Percentiles rank a stretch among this genome's conserved stretches.
phyloP scores from a whole-genome alignment of 1,140 invertebrate species.

The Plectrocnemia conspersa region DNA sequence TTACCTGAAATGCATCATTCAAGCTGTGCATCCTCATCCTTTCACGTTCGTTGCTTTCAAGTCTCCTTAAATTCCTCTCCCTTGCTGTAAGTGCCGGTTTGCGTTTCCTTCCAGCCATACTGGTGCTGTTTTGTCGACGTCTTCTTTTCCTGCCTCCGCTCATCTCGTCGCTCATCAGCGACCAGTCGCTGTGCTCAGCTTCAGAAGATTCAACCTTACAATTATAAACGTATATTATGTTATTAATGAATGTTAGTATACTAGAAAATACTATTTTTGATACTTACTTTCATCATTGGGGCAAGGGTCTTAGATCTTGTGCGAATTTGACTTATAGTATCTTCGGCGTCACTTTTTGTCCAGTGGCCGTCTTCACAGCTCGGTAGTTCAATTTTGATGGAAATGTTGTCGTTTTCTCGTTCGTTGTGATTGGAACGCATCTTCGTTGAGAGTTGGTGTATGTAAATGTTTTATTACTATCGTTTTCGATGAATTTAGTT shows the following conservation, averaged over 20 bases:
- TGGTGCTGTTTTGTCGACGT: constrained; percentile 36
- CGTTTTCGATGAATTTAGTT: no score
- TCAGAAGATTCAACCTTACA: constrained; percentile 16
- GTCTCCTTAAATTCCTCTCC: constrained; percentile 72
- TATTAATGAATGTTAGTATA: no score
- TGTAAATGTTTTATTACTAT: constrained; percentile 1
- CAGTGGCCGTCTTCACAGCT: constrained; percentile 25
- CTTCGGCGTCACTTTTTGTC: constrained; percentile 25
- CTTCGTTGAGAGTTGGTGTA: background rate
- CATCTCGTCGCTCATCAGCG: constrained; percentile 26
- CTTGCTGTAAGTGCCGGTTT: constrained; percentile 69
- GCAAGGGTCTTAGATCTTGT: constrained; percentile 22
- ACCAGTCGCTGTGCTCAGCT: constrained; percentile 27
- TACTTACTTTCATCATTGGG: no score
- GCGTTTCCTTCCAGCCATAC: constrained; percentile 51
- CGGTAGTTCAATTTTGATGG: constrained; percentile 28
- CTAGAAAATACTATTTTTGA: no score
- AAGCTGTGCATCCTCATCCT: constrained; percentile 84
- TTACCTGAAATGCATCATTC: constrained; percentile 81
- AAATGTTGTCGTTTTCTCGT: constrained; percentile 18
- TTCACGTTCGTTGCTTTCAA: constrained; percentile 84
- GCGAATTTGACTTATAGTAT: constrained; percentile 26
- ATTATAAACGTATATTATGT: no score
- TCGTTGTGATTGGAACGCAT: constrained; percentile 34
- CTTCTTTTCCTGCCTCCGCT: constrained; percentile 7